phyloP scores from a whole-genome alignment of 2,113 vertebrate genomes.

The Abramis brama region DNA sequence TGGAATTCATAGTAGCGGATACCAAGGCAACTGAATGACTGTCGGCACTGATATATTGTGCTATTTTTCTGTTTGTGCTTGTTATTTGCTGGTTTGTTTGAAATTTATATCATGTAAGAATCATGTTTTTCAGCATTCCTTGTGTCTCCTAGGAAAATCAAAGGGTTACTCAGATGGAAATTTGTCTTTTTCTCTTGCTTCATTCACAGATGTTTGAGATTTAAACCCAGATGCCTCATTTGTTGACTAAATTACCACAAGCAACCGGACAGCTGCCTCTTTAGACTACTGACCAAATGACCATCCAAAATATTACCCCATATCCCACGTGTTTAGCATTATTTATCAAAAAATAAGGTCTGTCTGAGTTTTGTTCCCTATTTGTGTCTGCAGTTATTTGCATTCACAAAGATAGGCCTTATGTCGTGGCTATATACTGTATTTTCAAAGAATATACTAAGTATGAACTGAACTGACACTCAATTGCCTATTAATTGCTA shows the following conservation, averaged over 20 bases:
- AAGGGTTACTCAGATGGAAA: conserved; percentile 8
- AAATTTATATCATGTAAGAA: neutral
- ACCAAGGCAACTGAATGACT: neutral
- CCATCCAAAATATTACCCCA: neutral
- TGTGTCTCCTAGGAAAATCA: neutral
- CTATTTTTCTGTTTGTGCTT: neutral
- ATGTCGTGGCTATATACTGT: no score
- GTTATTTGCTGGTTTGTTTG: neutral
- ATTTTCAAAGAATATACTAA: no score
- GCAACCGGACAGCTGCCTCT: neutral
- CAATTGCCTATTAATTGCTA: no score
- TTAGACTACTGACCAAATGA: neutral
- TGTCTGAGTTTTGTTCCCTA: neutral
- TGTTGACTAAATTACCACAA: neutral
- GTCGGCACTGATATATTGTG: neutral
- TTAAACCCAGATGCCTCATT: conserved; percentile 12
- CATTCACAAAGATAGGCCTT: no score
- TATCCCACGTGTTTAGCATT: neutral
- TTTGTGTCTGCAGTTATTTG: no score
- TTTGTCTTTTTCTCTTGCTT: neutral
- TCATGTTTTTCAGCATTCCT: neutral
- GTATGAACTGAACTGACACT: no score
- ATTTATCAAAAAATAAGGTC: neutral
- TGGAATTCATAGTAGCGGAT: neutral
- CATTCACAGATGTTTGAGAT: conserved; percentile 19